phyloP scores from a whole-genome alignment of 1,140 invertebrate genomes.

The Pinna nobilis region DNA sequence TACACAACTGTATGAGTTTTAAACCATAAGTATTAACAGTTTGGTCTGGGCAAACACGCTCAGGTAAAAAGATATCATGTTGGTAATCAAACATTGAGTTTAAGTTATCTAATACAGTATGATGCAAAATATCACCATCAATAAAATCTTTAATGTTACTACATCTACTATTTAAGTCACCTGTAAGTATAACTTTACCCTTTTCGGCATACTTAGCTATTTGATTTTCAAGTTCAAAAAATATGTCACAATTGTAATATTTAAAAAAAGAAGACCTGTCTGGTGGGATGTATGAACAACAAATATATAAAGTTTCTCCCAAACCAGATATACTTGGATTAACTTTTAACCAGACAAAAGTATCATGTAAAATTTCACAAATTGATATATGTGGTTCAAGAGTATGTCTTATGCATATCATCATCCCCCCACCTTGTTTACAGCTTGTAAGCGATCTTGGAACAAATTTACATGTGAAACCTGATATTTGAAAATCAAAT shows the following conservation, averaged over 20 bases:
- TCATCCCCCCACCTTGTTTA: slow-evolving; percentile 2
- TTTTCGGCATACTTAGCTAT: background rate
- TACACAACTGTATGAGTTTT: slow-evolving; percentile 12
- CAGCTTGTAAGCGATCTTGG: background rate
- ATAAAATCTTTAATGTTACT: slow-evolving; percentile 1
- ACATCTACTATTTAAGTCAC: slow-evolving; percentile 7
- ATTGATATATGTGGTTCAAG: background rate
- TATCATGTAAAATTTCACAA: background rate
- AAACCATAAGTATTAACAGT: background rate
- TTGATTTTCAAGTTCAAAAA: background rate
- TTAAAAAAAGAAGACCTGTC: too few species aligned
- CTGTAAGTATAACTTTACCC: background rate
- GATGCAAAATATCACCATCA: background rate
- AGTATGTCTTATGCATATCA: background rate
- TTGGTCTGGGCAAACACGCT: background rate
- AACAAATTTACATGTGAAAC: background rate
- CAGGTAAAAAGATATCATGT: background rate
- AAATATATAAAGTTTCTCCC: background rate
- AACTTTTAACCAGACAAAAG: background rate
- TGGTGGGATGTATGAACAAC: background rate
- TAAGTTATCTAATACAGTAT: background rate
- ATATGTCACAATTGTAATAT: too few species aligned
- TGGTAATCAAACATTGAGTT: background rate
- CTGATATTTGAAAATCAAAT: slow-evolving; percentile 2
- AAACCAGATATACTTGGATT: background rate